A percentile compares a stretch with the other conserved stretches of the same genome.
These are phyloP conservation scores for Villa cingulata DNA, from an alignment of 2,888 invertebrate species.

Conservation along the genomic window DNA sequence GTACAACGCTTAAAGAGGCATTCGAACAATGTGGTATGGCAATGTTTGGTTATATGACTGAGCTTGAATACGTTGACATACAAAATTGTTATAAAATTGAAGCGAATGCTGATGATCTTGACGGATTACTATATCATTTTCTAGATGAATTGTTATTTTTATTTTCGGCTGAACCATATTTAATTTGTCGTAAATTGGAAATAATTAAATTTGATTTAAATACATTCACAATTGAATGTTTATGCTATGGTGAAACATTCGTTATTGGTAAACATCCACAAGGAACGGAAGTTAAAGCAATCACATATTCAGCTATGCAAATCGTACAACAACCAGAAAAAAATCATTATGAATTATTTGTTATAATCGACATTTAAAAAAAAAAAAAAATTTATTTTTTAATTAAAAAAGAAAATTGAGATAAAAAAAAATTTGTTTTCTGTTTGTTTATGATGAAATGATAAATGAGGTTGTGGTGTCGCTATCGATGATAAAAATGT, in stretches of 20 bases:
- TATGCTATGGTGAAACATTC: slow-evolving; percentile 89
- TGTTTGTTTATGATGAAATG: no score
- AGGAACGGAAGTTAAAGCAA: slow-evolving; percentile 97
- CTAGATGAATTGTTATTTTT: slow-evolving; percentile 87
- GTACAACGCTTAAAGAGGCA: slow-evolving; percentile 68
- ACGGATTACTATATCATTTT: slow-evolving; percentile 79
- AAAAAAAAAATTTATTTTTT: not conserved
- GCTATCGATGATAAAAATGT: no score
- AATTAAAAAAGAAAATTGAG: no score
- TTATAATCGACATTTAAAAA: slow-evolving; percentile 86
- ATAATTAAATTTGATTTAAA: slow-evolving; percentile 77
- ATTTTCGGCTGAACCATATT: slow-evolving; percentile 82
- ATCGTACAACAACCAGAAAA: slow-evolving; percentile 57
- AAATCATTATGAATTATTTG: slow-evolving; percentile 76
- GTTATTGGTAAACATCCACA: slow-evolving; percentile 86
- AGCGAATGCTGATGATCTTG: slow-evolving; percentile 78
- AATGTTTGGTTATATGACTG: slow-evolving; percentile 98
- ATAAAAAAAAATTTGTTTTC: no score
- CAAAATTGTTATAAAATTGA: slow-evolving; percentile 65
- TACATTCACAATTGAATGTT: slow-evolving; percentile 66
- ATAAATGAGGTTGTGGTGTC: no score
- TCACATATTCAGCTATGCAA: slow-evolving; percentile 99
- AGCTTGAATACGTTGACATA: slow-evolving; percentile 70
- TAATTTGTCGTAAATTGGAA: slow-evolving; percentile 74
- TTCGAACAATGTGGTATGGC: slow-evolving; percentile 91